Percentiles rank a stretch among this genome's conserved stretches.
Evolutionary conservation across 2,797 vertebrate genomes (phyloP).

Genomic region (Discoglossus pictus): DNA sequence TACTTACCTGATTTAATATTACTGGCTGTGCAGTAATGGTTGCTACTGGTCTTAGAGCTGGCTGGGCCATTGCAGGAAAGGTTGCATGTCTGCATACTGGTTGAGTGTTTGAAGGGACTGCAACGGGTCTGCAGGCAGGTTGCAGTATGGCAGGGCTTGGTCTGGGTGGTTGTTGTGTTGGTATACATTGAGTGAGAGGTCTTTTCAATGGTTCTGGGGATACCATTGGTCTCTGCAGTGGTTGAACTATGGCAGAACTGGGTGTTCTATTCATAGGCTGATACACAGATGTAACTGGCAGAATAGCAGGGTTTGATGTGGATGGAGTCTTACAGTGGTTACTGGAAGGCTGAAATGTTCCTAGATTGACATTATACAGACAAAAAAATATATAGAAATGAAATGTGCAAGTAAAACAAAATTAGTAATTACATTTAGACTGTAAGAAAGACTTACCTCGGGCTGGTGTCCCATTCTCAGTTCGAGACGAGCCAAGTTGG

Average conservation of each 20-base stretch:
- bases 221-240: constrained; percentile 65
- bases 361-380: constrained; percentile 57
- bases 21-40: constrained; percentile 63
- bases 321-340: constrained; percentile 61
- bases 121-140: constrained; percentile 66
- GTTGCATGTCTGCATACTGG: constrained; percentile 55
- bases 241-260: constrained; percentile 63
- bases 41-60: constrained; percentile 59
- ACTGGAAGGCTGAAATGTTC: constrained; percentile 67
- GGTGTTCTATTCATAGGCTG: constrained; percentile 63
- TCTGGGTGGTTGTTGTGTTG: constrained; percentile 60
- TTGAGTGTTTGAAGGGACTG: constrained; percentile 63
- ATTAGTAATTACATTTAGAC: constrained; percentile 35
- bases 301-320: constrained; percentile 61
- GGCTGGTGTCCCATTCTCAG: constrained; percentile 72
- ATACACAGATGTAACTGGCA: constrained; percentile 64
- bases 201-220: constrained; percentile 56
- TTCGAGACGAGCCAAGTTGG: constrained; percentile 67
- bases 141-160: constrained; percentile 61
- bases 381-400: constrained; percentile 52
- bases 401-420: neutral
- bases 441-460: constrained; percentile 70
- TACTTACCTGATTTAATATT: constrained; percentile 70
- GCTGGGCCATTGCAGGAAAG: constrained; percentile 57
- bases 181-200: constrained; percentile 60